Percentiles rank a stretch among this genome's conserved stretches.
phyloP scores from a whole-genome alignment of 92 coral and sea anemone genomes.

The Chrysogorgia sp. region DNA sequence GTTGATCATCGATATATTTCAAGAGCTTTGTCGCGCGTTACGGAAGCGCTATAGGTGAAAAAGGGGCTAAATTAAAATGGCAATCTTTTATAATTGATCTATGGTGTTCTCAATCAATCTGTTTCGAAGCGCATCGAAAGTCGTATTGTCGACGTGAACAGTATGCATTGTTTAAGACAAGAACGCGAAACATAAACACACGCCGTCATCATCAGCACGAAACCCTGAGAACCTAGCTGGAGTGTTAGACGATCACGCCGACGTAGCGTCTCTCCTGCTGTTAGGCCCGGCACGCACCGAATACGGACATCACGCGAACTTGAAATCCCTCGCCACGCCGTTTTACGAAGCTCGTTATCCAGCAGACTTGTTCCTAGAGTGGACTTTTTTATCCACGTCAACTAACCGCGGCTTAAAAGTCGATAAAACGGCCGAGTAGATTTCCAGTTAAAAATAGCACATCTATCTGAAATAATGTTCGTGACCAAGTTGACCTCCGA shows the following conservation, averaged over 20 bases:
- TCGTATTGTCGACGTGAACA: constrained; percentile 13
- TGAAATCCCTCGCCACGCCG: neutral
- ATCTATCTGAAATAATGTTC: too few relatives aligned
- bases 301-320: constrained; percentile 33
- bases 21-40: too few relatives aligned
- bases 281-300: neutral
- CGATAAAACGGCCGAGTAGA: too few relatives aligned
- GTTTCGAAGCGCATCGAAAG: neutral
- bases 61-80: too few relatives aligned
- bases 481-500: too few relatives aligned
- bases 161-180: neutral
- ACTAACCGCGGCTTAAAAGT: too few relatives aligned
- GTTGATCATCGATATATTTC: too few relatives aligned
- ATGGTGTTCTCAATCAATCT: constrained; percentile 3
- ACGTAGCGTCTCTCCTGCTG: constrained; percentile 4
- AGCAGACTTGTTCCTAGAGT: too few relatives aligned
- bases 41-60: neutral
- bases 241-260: neutral
- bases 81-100: constrained; percentile 27
- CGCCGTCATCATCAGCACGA: constrained; percentile 12
- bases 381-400: too few relatives aligned
- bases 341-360: too few relatives aligned
- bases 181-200: neutral
- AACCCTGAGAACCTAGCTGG: constrained; percentile 1
- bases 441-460: too few relatives aligned